Evolutionary conservation across 1,140 invertebrate genomes (phyloP).

Genomic region (Trialeurodes vaporariorum): DNA sequence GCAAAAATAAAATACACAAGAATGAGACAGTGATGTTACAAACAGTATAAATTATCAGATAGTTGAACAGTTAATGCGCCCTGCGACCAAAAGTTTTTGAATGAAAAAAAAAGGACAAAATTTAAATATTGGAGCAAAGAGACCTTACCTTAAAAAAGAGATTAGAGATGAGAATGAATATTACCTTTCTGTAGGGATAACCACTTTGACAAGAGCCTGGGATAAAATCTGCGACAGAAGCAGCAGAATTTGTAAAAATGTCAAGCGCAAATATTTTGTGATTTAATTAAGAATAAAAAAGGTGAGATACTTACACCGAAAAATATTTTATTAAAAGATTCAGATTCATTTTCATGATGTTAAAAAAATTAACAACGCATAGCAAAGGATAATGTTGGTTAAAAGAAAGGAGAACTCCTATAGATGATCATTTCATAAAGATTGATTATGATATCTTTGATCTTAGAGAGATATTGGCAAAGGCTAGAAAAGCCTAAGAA

Average conservation of each 20-base stretch:
- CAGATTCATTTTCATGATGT: background rate
- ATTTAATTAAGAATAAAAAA: constrained; percentile 9
- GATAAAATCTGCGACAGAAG: constrained; percentile 55
- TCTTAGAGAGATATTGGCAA: too few species aligned
- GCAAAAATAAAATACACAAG: too few species aligned
- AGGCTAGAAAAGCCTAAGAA: too few species aligned
- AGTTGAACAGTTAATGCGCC: too few species aligned
- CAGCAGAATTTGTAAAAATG: constrained; percentile 23
- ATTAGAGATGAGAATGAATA: constrained; percentile 19
- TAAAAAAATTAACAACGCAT: background rate
- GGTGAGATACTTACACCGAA: constrained; percentile 7
- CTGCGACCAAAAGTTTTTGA: too few species aligned
- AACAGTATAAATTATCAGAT: too few species aligned
- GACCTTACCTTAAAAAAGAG: background rate
- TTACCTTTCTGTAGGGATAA: constrained; percentile 92
- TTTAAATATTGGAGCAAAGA: background rate
- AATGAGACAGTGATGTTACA: too few species aligned
- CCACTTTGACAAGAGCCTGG: constrained; percentile 91
- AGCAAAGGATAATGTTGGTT: too few species aligned
- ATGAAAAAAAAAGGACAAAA: too few species aligned
- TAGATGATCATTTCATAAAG: too few species aligned
- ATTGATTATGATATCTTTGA: too few species aligned
- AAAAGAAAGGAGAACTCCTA: too few species aligned
- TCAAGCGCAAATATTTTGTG: constrained; percentile 6
- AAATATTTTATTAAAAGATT: constrained; percentile 8